A percentile compares a stretch with the other conserved stretches of the same genome.
Conservation (phyloP, 1,140 invertebrate genomes). For the Phenacoccus solenopsis region DNA sequence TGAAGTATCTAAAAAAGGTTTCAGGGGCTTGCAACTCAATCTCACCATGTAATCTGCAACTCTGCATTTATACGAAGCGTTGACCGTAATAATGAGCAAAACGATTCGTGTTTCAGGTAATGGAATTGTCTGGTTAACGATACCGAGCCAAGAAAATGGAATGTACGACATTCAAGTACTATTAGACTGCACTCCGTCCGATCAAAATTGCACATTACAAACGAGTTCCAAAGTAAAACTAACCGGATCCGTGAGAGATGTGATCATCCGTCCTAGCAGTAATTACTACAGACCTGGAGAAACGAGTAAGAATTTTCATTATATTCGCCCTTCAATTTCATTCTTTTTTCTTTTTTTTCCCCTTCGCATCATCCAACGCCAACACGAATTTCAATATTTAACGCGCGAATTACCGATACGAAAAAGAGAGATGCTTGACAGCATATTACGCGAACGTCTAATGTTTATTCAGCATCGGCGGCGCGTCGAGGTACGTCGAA, state of each 20-base stretch:
- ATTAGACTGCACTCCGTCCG: conserved; percentile 38
- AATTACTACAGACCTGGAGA: conserved; percentile 46
- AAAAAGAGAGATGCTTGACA: not conserved
- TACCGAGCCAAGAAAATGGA: conserved; percentile 40
- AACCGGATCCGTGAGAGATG: conserved; percentile 44
- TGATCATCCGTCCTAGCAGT: conserved; percentile 43
- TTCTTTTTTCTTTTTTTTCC: too few relatives aligned
- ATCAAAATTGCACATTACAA: conserved; percentile 37
- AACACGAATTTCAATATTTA: not conserved
- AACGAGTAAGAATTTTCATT: conserved; percentile 38
- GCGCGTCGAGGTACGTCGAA: not conserved
- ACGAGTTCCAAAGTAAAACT: conserved; percentile 42
- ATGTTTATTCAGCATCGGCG: not conserved
- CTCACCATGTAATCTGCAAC: too few relatives aligned
- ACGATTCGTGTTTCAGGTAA: conserved; percentile 38
- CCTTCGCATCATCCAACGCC: too few relatives aligned
- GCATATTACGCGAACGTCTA: not conserved
- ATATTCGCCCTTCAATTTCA: too few relatives aligned
- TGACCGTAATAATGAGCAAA: too few relatives aligned
- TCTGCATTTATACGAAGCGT: too few relatives aligned
- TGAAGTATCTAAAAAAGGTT: too few relatives aligned
- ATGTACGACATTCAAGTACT: conserved; percentile 43
- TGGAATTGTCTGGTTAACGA: conserved; percentile 43
- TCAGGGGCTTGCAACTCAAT: too few relatives aligned
- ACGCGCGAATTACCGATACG: not conserved